Percentiles rank a stretch among this genome's conserved stretches.
These are phyloP conservation scores for Nyctibius grandis DNA, from an alignment of 2,797 vertebrate species.

Conservation along the genomic window DNA sequence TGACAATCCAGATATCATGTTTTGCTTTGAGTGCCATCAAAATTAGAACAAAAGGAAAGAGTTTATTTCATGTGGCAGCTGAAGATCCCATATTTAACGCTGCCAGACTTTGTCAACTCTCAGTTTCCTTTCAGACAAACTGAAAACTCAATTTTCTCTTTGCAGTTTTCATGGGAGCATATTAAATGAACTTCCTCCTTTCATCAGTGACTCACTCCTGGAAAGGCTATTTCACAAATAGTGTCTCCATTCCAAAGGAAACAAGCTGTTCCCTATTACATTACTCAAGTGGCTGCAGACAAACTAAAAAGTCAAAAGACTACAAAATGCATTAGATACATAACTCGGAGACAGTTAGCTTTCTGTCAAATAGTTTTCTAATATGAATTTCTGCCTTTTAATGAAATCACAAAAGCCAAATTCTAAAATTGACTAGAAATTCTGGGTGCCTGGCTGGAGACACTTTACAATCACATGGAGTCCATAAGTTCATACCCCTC, in stretches of 20 bases:
- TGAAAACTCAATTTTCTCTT: neutral
- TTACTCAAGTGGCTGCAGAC: constrained; percentile 24
- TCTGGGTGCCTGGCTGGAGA: neutral
- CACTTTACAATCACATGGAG: neutral
- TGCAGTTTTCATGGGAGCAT: neutral
- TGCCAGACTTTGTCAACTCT: neutral
- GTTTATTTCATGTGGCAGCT: neutral
- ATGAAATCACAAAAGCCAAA: neutral
- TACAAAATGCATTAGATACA: constrained; percentile 25
- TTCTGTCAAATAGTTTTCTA: neutral
- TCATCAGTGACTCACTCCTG: constrained; percentile 29
- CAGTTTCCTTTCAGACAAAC: neutral
- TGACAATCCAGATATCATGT: neutral
- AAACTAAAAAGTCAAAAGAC: constrained; percentile 29
- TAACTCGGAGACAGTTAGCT: neutral
- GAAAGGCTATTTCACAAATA: constrained; percentile 32
- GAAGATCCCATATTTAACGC: neutral
- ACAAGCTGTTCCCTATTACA: constrained; percentile 29
- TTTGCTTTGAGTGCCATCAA: neutral
- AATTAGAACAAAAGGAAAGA: neutral
- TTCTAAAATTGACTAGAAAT: neutral
- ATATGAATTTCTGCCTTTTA: neutral
- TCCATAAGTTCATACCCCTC: neutral
- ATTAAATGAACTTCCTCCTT: constrained; percentile 14
- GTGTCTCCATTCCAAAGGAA: neutral